Conservation (phyloP, 2,888 invertebrate species). For the Drosophila antonietae region DNA sequence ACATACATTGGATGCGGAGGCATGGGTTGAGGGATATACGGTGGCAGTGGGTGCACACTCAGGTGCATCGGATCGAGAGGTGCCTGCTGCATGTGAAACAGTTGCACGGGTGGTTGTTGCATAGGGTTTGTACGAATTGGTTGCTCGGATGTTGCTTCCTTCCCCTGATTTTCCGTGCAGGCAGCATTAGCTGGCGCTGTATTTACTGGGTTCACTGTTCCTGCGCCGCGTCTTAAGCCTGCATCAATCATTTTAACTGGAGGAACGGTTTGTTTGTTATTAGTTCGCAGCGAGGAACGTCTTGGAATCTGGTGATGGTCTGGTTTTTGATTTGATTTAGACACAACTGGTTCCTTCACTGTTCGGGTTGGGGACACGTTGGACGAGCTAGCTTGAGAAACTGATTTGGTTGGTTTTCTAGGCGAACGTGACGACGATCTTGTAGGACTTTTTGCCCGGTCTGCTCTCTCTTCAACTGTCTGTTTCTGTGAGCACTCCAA, state of each 20-base stretch:
- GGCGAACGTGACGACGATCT: slow-evolving; percentile 39
- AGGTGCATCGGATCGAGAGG: slow-evolving; percentile 14
- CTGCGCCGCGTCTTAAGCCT: slow-evolving; percentile 19
- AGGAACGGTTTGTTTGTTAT: slow-evolving; percentile 6
- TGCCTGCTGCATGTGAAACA: slow-evolving; percentile 13
- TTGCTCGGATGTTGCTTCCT: slow-evolving; percentile 13
- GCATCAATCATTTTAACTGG: slow-evolving; percentile 56
- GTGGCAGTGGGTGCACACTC: slow-evolving; percentile 14
- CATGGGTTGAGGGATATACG: slow-evolving; percentile 6
- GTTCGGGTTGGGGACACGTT: slow-evolving; percentile 6
- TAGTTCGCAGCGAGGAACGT: slow-evolving; percentile 17
- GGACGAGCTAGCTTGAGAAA: not conserved
- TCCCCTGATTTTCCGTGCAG: not conserved
- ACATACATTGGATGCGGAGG: slow-evolving; percentile 22
- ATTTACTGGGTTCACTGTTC: not conserved
- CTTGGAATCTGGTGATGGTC: not conserved
- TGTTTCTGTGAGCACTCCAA: not conserved
- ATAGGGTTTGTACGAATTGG: slow-evolving; percentile 4
- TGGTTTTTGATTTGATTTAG: not conserved
- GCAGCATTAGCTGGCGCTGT: not conserved
- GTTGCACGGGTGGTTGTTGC: slow-evolving; percentile 2
- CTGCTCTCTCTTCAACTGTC: slow-evolving; percentile 2
- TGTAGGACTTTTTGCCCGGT: slow-evolving; percentile 4
- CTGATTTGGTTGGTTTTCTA: slow-evolving; percentile 3
- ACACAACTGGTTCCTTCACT: not conserved